phyloP scores from a whole-genome alignment of 1,140 invertebrate species.

The Cataglyphis hispanica region DNA sequence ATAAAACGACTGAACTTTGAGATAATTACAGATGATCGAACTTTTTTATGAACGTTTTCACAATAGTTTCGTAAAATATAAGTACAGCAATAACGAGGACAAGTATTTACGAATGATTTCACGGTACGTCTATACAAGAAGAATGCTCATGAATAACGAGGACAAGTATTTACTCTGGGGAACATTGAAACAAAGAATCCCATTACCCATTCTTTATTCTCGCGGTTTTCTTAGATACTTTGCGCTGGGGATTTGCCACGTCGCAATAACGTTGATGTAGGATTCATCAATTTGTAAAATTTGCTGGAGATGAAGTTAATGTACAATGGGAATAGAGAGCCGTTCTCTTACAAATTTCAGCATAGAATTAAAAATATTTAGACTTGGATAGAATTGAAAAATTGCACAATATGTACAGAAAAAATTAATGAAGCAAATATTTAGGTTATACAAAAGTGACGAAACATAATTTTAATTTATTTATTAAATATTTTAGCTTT shows the following conservation, averaged over 20 bases:
- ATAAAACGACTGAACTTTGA: not conserved
- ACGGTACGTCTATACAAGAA: conserved; percentile 56
- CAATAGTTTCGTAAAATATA: conserved; percentile 39
- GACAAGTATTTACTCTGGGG: conserved; percentile 76
- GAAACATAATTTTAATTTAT: not conserved
- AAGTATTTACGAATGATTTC: conserved; percentile 72
- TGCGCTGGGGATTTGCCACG: conserved; percentile 22
- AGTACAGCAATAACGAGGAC: conserved; percentile 68
- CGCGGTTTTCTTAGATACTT: conserved; percentile 60
- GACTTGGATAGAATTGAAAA: not conserved
- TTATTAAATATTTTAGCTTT: not conserved
- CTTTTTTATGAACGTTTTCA: conserved; percentile 52
- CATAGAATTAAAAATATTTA: not conserved
- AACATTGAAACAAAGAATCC: conserved; percentile 74
- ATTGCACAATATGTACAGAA: too few species aligned
- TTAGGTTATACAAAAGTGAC: not conserved
- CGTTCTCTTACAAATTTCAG: not conserved
- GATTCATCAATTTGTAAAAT: conserved; percentile 66
- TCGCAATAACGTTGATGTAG: conserved; percentile 66
- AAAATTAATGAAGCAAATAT: conserved; percentile 1
- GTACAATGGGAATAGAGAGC: not conserved
- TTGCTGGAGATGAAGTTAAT: not conserved
- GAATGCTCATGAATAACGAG: conserved; percentile 68
- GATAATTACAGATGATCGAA: conserved; percentile 56
- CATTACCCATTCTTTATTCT: conserved; percentile 75